Evolutionary conservation across 2,797 vertebrate species (phyloP).

Genomic region (Vipera ursinii): DNA sequence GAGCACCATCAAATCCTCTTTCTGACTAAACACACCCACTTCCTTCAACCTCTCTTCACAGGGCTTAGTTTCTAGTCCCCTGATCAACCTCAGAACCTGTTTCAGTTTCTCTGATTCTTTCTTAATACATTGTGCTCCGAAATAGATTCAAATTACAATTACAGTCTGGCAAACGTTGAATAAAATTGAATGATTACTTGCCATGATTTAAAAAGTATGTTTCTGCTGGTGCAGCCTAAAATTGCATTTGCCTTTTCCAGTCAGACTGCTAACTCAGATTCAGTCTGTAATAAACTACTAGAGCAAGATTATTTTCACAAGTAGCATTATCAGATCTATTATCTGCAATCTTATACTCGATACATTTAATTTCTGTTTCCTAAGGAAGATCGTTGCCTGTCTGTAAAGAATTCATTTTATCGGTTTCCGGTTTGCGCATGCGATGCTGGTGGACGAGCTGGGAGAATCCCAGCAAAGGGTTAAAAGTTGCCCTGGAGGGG

Average conservation of each 20-base stretch:
- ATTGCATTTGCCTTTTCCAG: not conserved
- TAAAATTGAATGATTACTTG: not conserved
- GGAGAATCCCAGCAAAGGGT: no score
- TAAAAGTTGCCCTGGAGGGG: no score
- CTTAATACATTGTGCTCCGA: not conserved
- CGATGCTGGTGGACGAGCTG: no score
- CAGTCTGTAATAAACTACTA: not conserved
- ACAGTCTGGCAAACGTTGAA: not conserved
- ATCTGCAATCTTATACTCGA: not conserved
- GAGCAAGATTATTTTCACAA: not conserved
- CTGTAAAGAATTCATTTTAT: not conserved
- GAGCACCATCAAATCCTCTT: no score
- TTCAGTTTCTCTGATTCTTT: not conserved
- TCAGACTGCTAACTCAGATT: not conserved
- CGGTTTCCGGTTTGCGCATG: no score
- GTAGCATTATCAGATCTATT: not conserved
- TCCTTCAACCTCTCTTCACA: not conserved
- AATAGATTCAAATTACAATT: not conserved
- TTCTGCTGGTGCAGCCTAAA: not conserved
- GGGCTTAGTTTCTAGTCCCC: not conserved
- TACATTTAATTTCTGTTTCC: not conserved
- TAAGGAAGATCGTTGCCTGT: not conserved
- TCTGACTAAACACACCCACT: not conserved
- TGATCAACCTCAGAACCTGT: not conserved
- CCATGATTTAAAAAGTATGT: not conserved